These are phyloP conservation scores for Hydrotaea cyrtoneurina DNA, from an alignment of 2,888 invertebrate species.

Conservation along the genomic window DNA sequence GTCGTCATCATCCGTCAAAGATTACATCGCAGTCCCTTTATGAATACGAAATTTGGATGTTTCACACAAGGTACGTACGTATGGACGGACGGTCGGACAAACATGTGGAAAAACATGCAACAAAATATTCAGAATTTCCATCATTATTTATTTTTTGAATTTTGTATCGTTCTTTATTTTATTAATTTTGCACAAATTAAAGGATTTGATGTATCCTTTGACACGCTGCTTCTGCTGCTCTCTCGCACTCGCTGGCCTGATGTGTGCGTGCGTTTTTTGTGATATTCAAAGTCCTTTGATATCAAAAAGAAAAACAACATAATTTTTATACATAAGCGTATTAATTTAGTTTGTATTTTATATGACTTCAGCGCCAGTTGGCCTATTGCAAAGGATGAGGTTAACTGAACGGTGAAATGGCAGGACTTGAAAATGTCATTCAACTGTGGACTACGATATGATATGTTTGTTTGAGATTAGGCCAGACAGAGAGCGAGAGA, in stretches of 20 bases:
- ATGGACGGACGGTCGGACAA: not conserved
- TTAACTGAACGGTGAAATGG: constrained; percentile 27
- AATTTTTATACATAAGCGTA: constrained; percentile 4
- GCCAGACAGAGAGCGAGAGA: too few relatives aligned
- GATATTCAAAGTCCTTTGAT: constrained; percentile 8
- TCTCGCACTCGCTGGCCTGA: not conserved
- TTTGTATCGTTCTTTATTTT: constrained; percentile 30
- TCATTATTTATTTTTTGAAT: constrained; percentile 20
- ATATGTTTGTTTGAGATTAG: not conserved
- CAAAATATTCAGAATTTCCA: constrained; percentile 14
- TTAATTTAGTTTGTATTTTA: constrained; percentile 22
- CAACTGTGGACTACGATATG: not conserved
- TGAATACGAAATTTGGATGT: constrained; percentile 23
- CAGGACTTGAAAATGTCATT: not conserved
- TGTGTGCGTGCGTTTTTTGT: constrained; percentile 3
- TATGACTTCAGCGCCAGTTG: not conserved
- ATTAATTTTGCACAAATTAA: constrained; percentile 20
- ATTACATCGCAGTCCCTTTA: constrained; percentile 16
- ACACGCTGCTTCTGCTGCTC: not conserved
- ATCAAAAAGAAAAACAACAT: not conserved
- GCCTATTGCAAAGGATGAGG: not conserved
- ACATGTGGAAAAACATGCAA: not conserved
- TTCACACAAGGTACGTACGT: constrained; percentile 16
- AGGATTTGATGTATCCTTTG: constrained; percentile 33
- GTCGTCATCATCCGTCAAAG: constrained; percentile 13